Base-by-base conservation (phyloP, 2,113 vertebrate genomes). In the Scatophagus argus region DNA sequence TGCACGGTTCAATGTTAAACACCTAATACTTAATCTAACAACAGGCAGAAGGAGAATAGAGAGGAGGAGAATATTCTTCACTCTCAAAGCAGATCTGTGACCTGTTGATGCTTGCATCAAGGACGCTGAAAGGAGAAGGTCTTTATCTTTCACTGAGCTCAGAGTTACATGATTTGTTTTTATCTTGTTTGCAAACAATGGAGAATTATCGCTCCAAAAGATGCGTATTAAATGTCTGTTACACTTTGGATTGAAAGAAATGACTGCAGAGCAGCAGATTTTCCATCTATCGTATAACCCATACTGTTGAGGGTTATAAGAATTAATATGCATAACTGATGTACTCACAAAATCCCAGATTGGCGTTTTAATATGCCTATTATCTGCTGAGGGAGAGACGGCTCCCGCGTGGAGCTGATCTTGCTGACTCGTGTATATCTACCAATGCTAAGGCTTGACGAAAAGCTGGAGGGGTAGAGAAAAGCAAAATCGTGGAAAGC, bases 341-440 rank as follows among this genome's bases (percentile, higher is more conserved):
- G 68, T 23, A 65, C 68, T 79, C 59, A 73, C 74, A 81, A 81
- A 87, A 79, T 84, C 83, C 86, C 88, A 77, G 83, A 87, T 79
- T 84, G 83, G 69, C 66, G 56, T 87, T 89, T 88, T 91, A 83
- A 91, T 85, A 77, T 74, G 80, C 61, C 61, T 46, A 88, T 91
- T 88, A 91, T 90, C 84, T 85, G 83, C 79, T 44, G 81, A 74
- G 84, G 77, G 87, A 79, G 62, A 49, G 27, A 13, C 59, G 14
- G 59, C 82, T 79, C 87, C 86, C 85, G 43, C 21, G 38, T 74
- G 81, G 59, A 39, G 77, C 76, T 36, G 54, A 88, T 84, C 77
- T 39, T 81, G 85, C 86, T 87, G 75, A 90, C 78, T 83, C 1
- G 38, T 9, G 68, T 54, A 23, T 55, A 61, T 77, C 75, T 73